phyloP scores from a whole-genome alignment of 2,797 vertebrate species.

The Sardinella longiceps region DNA sequence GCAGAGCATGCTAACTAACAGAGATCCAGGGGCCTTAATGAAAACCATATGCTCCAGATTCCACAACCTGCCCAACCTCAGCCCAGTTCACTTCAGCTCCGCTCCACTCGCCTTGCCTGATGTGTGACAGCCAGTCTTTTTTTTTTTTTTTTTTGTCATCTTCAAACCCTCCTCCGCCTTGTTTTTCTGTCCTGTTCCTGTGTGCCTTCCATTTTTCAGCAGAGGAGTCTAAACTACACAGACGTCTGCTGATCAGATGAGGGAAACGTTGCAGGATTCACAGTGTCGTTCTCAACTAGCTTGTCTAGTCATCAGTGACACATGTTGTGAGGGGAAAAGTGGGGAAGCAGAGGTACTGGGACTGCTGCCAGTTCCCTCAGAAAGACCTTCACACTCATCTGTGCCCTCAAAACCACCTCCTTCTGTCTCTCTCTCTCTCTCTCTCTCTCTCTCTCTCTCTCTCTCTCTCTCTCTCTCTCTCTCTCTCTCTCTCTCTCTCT shows the following conservation, averaged over 20 bases:
- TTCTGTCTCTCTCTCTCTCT: not conserved
- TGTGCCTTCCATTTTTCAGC: not conserved
- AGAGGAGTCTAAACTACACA: not conserved
- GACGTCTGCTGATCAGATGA: not conserved
- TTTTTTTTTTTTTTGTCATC: not conserved
- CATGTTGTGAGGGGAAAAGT: not conserved
- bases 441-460: too few species aligned
- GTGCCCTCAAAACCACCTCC: not conserved
- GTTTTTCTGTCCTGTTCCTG: not conserved
- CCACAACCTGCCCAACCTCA: slow-evolving; percentile 46
- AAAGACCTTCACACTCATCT: not conserved
- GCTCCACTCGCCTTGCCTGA: not conserved
- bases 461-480: not conserved
- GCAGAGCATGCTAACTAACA: slow-evolving; percentile 3
- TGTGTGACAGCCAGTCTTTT: slow-evolving; percentile 2
- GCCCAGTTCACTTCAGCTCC: not conserved
- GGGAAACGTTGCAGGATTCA: not conserved
- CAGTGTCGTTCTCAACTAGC: not conserved
- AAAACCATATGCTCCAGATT: slow-evolving; percentile 67
- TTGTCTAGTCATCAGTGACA: not conserved
- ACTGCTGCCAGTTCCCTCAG: not conserved
- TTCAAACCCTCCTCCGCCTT: not conserved
- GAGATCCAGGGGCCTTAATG: slow-evolving; percentile 58
- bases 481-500: not conserved
- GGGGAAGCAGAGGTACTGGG: not conserved